Base-by-base conservation (phyloP, 1,140 invertebrate species). In the Neotoxoptera formosana region DNA sequence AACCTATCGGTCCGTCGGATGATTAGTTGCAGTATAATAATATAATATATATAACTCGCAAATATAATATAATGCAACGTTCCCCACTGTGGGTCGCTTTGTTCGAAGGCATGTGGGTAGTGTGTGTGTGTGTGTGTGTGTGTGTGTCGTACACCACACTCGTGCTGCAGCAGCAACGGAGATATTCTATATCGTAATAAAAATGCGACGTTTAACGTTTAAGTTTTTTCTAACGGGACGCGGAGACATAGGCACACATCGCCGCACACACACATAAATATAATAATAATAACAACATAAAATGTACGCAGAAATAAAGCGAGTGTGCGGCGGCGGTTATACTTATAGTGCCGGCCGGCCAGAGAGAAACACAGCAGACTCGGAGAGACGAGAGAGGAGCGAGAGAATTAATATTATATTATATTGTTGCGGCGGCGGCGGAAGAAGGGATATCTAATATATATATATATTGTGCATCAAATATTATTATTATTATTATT, bases 211-310 rank as follows among this genome's bases (percentile, higher is more conserved):
- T 53, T 89, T n/a, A 89, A 89, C n/a, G 87, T 53, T 89, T n/a
- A 89, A 53, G 20, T 89, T 53, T 51, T 89, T 76, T 56, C 88
- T 89, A 89, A 89, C 51, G 88, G 88, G 88, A 89, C 51, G 51
- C 7, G 23, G 2, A 4, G 4, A 41, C 41, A 76, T 17, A 76
- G n/a, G 60, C 60, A 76, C 60, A n/a, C 60, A 14, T 11, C 60
- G 30, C 60, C 60, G 14, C 60, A 3, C 14, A 7, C 30, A 6
- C 17, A 76, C n/a, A 76, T 76, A 76, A n/a, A 76, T 23, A 11
- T 60, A 60, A 76, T 76, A 76, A 76, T 76, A 67, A 67, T 60
- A 30, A 60, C 25, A 67, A 67, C n/a, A 67, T n/a, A 17, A 76
- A 76, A 76, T 76, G 30, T 76, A 76, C 17, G 86, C 14, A 48